phyloP scores from a whole-genome alignment of 2,113 vertebrate genomes.

The Vulpes vulpes region DNA sequence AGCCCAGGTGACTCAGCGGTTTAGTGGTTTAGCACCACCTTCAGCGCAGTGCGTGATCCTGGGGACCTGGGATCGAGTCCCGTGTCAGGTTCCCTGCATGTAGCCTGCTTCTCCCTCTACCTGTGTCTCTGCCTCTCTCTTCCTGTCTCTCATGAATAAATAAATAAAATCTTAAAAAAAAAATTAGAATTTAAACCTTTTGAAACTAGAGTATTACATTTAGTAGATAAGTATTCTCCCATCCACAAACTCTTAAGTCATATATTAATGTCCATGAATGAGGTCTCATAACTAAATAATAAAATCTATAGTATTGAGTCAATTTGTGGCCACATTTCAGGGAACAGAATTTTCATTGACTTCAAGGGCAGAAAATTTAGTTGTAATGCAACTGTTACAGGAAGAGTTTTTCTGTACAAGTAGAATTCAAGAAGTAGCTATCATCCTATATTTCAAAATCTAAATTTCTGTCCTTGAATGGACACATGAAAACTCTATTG shows the following conservation, averaged over 20 bases:
- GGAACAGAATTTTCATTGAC: neutral
- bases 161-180: too few species aligned
- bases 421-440: neutral
- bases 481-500: neutral
- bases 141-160: too few species aligned
- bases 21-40: too few species aligned
- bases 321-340: slow-evolving; percentile 33
- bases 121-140: too few species aligned
- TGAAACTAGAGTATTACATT: neutral
- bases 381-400: neutral
- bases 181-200: neutral
- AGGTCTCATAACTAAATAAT: neutral
- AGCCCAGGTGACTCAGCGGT: too few species aligned
- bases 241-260: neutral
- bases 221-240: neutral
- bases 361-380: neutral
- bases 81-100: too few species aligned
- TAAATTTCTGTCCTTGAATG: neutral
- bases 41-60: too few species aligned
- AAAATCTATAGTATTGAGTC: neutral
- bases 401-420: neutral
- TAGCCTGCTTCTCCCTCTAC: too few species aligned
- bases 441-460: neutral
- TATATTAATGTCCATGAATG: neutral
- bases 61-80: too few species aligned